Percentiles rank a stretch among this genome's conserved stretches.
These are phyloP conservation scores for Apolygus lucorum DNA, from an alignment of 1,140 invertebrate species.

Conservation along the genomic window DNA sequence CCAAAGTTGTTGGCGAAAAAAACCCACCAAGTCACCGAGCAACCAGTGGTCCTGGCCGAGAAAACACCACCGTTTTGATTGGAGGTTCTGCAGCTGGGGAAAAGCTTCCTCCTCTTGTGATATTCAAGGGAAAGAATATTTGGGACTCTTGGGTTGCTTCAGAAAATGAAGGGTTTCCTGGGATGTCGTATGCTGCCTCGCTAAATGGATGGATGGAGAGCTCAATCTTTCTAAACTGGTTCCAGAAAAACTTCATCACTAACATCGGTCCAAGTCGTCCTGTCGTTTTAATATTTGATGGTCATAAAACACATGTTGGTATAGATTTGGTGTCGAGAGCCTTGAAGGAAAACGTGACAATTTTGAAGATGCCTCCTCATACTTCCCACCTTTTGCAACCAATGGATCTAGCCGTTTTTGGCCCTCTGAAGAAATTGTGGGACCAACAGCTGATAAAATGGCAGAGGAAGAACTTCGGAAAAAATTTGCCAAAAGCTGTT, in stretches of 20 bases:
- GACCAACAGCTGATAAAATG: too few relatives aligned
- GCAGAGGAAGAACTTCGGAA: too few relatives aligned
- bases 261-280: neutral
- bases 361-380: slow-evolving; percentile 29
- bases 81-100: neutral
- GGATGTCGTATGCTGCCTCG: neutral
- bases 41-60: neutral
- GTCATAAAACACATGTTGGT: neutral
- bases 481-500: slow-evolving; percentile 11
- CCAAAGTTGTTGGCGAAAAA: neutral
- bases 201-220: neutral
- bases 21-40: neutral
- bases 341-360: slow-evolving; percentile 23
- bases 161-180: neutral
- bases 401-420: slow-evolving; percentile 26
- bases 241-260: neutral
- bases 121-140: too few relatives aligned
- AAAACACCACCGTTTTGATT: neutral
- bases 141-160: too few relatives aligned
- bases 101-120: neutral
- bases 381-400: slow-evolving; percentile 30
- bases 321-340: neutral
- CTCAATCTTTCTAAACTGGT: neutral
- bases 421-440: too few relatives aligned
- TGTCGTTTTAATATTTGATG: neutral